Conservation (phyloP, 2,888 invertebrate genomes). For the Tipula vernalis region DNA sequence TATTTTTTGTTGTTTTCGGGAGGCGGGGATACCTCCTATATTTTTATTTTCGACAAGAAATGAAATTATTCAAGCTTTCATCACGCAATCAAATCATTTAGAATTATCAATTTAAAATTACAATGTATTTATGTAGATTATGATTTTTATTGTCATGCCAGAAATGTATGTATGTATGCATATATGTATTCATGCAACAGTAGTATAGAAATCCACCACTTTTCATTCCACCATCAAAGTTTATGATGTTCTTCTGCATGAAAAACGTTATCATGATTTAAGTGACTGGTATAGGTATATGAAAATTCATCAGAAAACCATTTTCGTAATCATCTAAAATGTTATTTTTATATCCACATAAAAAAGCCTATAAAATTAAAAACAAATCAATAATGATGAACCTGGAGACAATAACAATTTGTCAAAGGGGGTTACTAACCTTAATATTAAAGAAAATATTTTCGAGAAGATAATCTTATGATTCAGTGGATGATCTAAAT, state of each 20-base stretch:
- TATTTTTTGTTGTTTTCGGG: too few species aligned
- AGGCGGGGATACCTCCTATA: background rate
- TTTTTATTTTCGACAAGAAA: background rate
- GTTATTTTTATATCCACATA: background rate
- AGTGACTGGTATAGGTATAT: background rate
- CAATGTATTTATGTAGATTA: background rate
- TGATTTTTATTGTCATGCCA: background rate
- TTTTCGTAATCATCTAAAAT: background rate
- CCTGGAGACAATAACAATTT: background rate
- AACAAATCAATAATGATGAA: background rate
- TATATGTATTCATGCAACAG: background rate
- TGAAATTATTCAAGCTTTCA: background rate
- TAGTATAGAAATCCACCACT: background rate
- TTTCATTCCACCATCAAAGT: background rate
- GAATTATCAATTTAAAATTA: background rate
- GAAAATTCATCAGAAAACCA: background rate
- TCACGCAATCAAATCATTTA: background rate
- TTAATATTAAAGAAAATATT: background rate
- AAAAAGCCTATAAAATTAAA: background rate
- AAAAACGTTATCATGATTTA: background rate
- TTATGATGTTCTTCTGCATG: background rate
- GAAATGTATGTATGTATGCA: background rate
- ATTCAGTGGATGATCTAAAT: background rate
- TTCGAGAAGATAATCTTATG: background rate
- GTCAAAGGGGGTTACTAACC: background rate